Percentiles rank a stretch among this genome's conserved stretches.
Evolutionary conservation across 2,888 invertebrate genomes (phyloP).

Genomic region (Spilosoma lubricipeda): DNA sequence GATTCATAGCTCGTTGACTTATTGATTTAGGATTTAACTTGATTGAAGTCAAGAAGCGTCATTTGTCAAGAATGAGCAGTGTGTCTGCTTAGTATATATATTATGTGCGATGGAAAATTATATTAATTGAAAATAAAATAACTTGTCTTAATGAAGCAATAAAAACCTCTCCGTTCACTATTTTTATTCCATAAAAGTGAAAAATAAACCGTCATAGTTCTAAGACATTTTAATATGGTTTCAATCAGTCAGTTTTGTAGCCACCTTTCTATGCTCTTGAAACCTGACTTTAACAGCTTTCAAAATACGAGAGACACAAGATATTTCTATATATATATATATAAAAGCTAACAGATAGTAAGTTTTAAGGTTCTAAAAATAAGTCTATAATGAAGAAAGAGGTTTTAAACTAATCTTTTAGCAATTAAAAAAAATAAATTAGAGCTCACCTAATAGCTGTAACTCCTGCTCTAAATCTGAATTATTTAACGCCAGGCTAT

Average conservation of each 20-base stretch:
- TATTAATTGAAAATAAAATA: neutral
- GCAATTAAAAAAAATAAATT: neutral
- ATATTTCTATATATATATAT: no score
- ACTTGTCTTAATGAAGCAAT: no score
- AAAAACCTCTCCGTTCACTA: no score
- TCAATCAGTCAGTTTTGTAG: neutral
- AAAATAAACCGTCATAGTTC: neutral
- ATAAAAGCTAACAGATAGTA: neutral
- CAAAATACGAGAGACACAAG: neutral
- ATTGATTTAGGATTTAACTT: neutral
- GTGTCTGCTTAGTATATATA: neutral
- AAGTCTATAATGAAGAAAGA: neutral
- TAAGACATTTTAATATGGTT: neutral
- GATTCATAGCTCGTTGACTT: slow-evolving; percentile 2
- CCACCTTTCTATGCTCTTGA: no score
- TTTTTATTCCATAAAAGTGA: no score
- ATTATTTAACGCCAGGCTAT: neutral
- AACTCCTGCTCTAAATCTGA: neutral
- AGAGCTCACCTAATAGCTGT: neutral
- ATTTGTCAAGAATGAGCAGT: neutral
- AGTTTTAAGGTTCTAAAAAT: neutral
- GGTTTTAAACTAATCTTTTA: neutral
- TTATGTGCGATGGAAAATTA: neutral
- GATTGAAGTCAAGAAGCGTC: neutral
- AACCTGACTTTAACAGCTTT: neutral